Evolutionary conservation across 64 coral and sea anemone genomes (phyloP), one percentile per base, ranked within the genome.

Genomic region (Actinia equina): DNA sequence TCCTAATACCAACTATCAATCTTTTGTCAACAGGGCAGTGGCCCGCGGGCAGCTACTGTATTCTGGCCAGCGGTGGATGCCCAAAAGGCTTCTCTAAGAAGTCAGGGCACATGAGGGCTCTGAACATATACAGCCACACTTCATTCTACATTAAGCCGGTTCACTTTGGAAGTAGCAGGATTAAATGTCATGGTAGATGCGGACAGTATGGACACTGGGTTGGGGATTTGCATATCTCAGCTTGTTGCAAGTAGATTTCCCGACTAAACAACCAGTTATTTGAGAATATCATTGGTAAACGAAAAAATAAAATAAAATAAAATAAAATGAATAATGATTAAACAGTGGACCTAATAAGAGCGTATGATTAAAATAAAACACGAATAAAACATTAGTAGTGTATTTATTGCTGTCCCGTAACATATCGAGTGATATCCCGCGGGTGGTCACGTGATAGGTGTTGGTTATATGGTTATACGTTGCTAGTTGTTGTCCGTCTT

Each of bases 1-100:
- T 65, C 23, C 7, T 65, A 11, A 11, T 74, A 17, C 41, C 26
- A 49, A 49, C 46, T 49, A 49, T 8, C 46, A 14, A 37, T 4
- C 25, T 26, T 41, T 5, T 74, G 3, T 65, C 85, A 16, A 30
- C 79, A 95, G 93, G 86, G 43, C 16, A 88, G 53, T 95, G 93
- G 93, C 93, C 93, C n/a, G 64, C 80, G 63, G 93, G 93, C 77
- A 84, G 86, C 43, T 95, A 95, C 44, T 95, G 93, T 22, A 95
- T 95, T 57, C 84, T 95, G 13, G 89, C 89, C 51, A 91, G 77
- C 9, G 93, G 93, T 52, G 17, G 37, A n/a, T 95, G 93, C 43
- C 93, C 93, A 84, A 7, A 67, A 6, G 93, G 93, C 23, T 95
- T 95, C 44, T 56, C 89, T 7, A 56, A 57, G 17, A 62, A 55